A percentile compares a stretch with the other conserved stretches of the same genome.
These are phyloP conservation scores for Copidosoma aretas DNA, from an alignment of 2,888 invertebrate species.

Conservation along the genomic window DNA sequence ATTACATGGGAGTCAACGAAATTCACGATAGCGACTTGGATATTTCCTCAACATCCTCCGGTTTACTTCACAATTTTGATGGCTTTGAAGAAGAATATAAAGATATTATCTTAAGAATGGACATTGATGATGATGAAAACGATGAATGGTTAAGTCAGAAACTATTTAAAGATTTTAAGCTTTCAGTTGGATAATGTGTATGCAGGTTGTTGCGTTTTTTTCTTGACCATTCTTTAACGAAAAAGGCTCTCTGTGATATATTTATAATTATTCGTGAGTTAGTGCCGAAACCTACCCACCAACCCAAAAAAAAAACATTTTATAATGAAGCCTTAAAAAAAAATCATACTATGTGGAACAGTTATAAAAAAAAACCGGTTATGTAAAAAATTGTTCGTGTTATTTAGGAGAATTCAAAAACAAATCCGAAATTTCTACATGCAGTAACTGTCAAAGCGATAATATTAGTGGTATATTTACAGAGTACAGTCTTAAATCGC, in stretches of 20 bases:
- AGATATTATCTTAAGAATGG: too few relatives aligned
- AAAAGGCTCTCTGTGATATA: slow-evolving; percentile 10
- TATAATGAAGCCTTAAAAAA: slow-evolving; percentile 13
- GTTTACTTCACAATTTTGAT: too few relatives aligned
- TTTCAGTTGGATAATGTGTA: slow-evolving; percentile 13
- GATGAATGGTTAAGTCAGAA: too few relatives aligned
- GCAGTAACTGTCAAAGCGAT: neutral
- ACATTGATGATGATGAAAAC: too few relatives aligned
- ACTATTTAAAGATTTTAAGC: neutral
- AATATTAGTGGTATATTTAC: neutral
- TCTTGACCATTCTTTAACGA: slow-evolving; percentile 14
- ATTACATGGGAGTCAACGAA: too few relatives aligned
- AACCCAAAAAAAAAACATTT: slow-evolving; percentile 25
- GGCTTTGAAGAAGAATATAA: too few relatives aligned
- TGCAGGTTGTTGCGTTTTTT: slow-evolving; percentile 13
- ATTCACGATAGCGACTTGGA: too few relatives aligned
- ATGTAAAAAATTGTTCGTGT: slow-evolving; percentile 11
- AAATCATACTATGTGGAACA: slow-evolving; percentile 2
- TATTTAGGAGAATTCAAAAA: slow-evolving; percentile 22
- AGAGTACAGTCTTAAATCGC: neutral
- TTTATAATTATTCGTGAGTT: slow-evolving; percentile 3
- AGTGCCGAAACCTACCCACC: slow-evolving; percentile 25
- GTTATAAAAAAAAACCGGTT: slow-evolving; percentile 10
- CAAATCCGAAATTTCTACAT: neutral
- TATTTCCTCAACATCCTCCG: too few relatives aligned